Conservation (phyloP, 2,888 invertebrate species). For the Oscheius sp. region DNA sequence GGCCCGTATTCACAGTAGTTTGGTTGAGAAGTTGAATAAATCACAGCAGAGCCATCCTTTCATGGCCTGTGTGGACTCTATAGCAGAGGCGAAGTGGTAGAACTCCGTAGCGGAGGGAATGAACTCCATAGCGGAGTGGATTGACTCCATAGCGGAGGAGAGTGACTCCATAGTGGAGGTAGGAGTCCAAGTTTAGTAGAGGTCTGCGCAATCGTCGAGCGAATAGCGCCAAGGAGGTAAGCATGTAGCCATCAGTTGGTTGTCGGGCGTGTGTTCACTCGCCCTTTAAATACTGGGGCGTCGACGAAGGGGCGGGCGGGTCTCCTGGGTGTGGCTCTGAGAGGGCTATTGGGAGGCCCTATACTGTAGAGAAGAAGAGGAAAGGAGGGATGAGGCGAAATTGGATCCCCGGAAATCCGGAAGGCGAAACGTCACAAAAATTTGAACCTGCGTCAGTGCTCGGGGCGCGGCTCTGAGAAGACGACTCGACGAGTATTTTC, state of each 20-base stretch:
- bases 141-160: slow-evolving; percentile 25
- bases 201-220: slow-evolving; percentile 51
- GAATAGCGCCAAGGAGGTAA: slow-evolving; percentile 50
- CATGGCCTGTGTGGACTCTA: slow-evolving; percentile 29
- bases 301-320: slow-evolving; percentile 8
- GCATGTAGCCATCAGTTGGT: slow-evolving; percentile 51
- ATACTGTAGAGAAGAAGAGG: no score
- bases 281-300: slow-evolving; percentile 29
- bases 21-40: neutral
- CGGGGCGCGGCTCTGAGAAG: neutral
- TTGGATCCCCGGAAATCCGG: neutral
- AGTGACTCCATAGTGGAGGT: neutral
- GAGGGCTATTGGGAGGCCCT: neutral
- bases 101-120: slow-evolving; percentile 14
- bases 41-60: slow-evolving; percentile 9
- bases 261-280: neutral
- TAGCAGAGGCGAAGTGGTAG: neutral
- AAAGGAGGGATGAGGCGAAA: neutral
- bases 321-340: slow-evolving; percentile 1
- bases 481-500: slow-evolving; percentile 1
- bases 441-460: neutral
- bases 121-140: neutral
- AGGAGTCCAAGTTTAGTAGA: no score
- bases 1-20: neutral
- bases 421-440: neutral